phyloP scores from a whole-genome alignment of 2,888 invertebrate species.

The Caenorhabditis doughertyi region DNA sequence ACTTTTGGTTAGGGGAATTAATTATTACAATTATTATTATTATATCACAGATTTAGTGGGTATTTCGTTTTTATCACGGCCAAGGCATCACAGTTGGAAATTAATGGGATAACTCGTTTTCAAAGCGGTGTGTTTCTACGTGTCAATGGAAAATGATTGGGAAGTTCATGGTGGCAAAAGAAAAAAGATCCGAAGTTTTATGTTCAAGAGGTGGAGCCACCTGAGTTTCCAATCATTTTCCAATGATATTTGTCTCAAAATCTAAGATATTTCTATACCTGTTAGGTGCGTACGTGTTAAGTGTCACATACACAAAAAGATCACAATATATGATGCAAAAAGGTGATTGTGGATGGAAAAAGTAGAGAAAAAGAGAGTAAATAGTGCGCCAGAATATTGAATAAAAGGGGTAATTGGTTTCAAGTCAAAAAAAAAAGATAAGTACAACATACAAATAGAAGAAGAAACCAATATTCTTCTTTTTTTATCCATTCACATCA shows the following conservation, averaged over 20 bases:
- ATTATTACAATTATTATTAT: not conserved
- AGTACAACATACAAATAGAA: slow-evolving; percentile 33
- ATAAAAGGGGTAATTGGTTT: too few relatives aligned
- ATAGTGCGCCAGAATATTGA: not conserved
- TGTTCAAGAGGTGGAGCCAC: too few relatives aligned
- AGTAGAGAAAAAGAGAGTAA: slow-evolving; percentile 13
- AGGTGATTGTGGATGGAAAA: not conserved
- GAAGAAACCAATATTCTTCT: not conserved
- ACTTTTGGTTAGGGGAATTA: not conserved
- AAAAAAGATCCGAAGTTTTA: too few relatives aligned
- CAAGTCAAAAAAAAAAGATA: not conserved
- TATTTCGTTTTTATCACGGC: not conserved
- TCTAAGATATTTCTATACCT: too few relatives aligned
- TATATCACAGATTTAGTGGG: not conserved
- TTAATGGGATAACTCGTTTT: slow-evolving; percentile 13
- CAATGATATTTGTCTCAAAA: too few relatives aligned
- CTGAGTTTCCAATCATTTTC: too few relatives aligned
- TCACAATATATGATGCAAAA: not conserved
- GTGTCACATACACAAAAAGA: slow-evolving; percentile 32
- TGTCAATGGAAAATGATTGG: too few relatives aligned
- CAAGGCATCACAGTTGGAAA: slow-evolving; percentile 15
- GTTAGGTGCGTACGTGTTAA: slow-evolving; percentile 22
- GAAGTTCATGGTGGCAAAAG: not conserved
- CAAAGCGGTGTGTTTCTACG: too few relatives aligned
- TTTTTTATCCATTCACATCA: slow-evolving; percentile 85